Evolutionary conservation across 2,888 invertebrate species (phyloP).

Genomic region (Mythimna impura): DNA sequence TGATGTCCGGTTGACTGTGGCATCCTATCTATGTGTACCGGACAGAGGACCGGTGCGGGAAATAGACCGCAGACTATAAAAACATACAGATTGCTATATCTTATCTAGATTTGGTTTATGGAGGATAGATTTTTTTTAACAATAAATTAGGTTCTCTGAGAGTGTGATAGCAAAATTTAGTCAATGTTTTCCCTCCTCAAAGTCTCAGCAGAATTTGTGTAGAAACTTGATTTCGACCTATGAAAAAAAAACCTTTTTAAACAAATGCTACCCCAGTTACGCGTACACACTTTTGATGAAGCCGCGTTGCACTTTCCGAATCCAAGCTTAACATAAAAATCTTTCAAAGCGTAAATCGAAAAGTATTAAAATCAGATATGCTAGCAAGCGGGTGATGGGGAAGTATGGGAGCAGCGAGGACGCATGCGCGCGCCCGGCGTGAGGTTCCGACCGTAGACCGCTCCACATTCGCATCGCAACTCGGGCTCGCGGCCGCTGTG

Average conservation of each 20-base stretch:
- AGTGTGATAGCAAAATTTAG: not conserved
- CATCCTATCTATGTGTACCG: constrained; percentile 26
- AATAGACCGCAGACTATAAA: not conserved
- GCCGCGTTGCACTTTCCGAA: constrained; percentile 36
- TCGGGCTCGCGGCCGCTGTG: constrained; percentile 21
- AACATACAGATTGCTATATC: not conserved
- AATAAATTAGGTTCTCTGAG: not conserved
- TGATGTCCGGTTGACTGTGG: not conserved
- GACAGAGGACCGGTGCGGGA: constrained; percentile 16
- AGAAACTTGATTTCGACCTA: not conserved
- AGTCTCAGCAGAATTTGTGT: no score
- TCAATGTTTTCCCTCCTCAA: no score
- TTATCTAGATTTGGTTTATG: not conserved
- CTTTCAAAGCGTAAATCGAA: constrained; percentile 53
- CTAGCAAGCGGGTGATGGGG: constrained; percentile 50
- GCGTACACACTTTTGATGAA: constrained; percentile 15
- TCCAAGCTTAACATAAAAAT: constrained; percentile 27
- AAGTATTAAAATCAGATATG: constrained; percentile 61
- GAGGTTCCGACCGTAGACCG: constrained; percentile 47
- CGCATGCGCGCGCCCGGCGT: constrained; percentile 61
- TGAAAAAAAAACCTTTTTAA: not conserved
- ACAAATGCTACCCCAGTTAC: not conserved
- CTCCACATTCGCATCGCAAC: constrained; percentile 53
- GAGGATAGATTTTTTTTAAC: not conserved
- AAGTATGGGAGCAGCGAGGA: constrained; percentile 24